These are phyloP conservation scores for Hemiscyllium ocellatum DNA, from an alignment of 2,113 vertebrate species.

Conservation along the genomic window DNA sequence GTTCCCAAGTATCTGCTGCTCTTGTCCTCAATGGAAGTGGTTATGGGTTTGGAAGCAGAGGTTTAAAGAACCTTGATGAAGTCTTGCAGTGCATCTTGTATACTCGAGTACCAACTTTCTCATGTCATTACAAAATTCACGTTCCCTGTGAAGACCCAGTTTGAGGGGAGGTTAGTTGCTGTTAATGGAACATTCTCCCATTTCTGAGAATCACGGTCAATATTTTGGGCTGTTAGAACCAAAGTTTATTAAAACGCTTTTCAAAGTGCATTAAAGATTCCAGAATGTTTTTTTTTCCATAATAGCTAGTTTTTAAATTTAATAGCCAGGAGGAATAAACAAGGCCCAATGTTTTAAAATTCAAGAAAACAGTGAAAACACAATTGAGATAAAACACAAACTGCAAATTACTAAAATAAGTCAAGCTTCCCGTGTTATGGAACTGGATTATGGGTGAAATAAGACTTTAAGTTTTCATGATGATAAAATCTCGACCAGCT, in stretches of 20 bases:
- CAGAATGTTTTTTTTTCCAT: not conserved
- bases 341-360: too few species aligned
- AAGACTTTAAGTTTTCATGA: not conserved
- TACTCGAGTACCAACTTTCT: too few species aligned
- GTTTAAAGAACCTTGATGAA: too few species aligned
- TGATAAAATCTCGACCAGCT: not conserved
- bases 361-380: not conserved
- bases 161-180: not conserved
- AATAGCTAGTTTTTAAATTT: not conserved
- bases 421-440: not conserved
- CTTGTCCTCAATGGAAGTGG: too few species aligned
- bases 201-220: not conserved
- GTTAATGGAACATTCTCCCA: not conserved
- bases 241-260: not conserved
- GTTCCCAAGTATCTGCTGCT: too few species aligned
- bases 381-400: not conserved
- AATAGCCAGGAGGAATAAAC: not conserved
- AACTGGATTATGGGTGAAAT: not conserved
- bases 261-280: not conserved
- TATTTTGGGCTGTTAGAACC: too few species aligned
- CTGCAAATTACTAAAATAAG: not conserved
- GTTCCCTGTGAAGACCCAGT: too few species aligned
- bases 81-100: too few species aligned
- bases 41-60: too few species aligned
- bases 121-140: too few species aligned